Evolutionary conservation across 2,888 invertebrate species (phyloP).

Genomic region (Drosophila mayaguana): DNA sequence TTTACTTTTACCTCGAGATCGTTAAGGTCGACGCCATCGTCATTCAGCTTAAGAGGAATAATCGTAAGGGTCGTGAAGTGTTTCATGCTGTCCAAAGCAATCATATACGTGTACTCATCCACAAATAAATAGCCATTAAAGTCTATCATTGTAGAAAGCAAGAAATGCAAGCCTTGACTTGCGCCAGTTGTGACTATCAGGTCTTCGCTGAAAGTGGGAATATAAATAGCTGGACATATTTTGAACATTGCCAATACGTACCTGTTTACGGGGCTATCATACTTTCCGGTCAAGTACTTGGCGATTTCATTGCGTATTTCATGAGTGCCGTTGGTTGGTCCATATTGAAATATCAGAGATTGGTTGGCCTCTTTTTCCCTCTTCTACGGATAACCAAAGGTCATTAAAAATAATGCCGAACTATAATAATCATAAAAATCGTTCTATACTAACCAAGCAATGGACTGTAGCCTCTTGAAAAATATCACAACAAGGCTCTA

Average conservation of each 20-base stretch:
- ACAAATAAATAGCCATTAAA: constrained; percentile 87
- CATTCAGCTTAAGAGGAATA: constrained; percentile 86
- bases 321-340: constrained; percentile 86
- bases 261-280: constrained; percentile 85
- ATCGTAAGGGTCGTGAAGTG: constrained; percentile 86
- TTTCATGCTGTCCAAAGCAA: constrained; percentile 86
- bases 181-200: constrained; percentile 88
- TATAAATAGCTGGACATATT: neutral
- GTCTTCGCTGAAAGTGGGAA: constrained; percentile 84
- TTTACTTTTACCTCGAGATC: constrained; percentile 85
- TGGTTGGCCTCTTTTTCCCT: constrained; percentile 67
- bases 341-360: constrained; percentile 86
- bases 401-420: neutral
- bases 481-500: constrained; percentile 85
- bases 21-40: constrained; percentile 86
- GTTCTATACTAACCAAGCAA: constrained; percentile 83
- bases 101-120: constrained; percentile 89
- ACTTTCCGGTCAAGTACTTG: constrained; percentile 85
- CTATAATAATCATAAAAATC: neutral
- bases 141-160: constrained; percentile 86
- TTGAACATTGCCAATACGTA: constrained; percentile 30
- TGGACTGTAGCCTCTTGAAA: constrained; percentile 86
- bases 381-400: constrained; percentile 54
- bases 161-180: constrained; percentile 87
- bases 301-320: constrained; percentile 86